Conservation (phyloP, 64 coral and sea anemone species). For the Porites australiensis region DNA sequence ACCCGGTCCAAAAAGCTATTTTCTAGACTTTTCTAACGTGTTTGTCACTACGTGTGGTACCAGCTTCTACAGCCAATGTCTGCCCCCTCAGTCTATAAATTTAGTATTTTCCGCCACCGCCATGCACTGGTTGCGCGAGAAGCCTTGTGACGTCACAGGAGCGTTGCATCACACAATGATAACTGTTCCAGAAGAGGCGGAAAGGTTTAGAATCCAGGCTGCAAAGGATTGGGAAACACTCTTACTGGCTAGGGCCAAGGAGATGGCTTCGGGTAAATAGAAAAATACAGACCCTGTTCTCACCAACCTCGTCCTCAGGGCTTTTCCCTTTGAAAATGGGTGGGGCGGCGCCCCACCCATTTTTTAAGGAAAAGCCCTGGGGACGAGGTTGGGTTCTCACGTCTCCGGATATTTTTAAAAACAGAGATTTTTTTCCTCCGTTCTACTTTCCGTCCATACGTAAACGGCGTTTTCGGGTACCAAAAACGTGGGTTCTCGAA, state of each 20-base stretch:
- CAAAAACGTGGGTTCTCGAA: too few relatives aligned
- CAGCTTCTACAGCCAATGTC: slow-evolving; percentile 72
- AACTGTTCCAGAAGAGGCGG: slow-evolving; percentile 41
- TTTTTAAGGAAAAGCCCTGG: too few relatives aligned
- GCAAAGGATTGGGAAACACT: slow-evolving; percentile 76
- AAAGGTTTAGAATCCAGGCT: slow-evolving; percentile 66
- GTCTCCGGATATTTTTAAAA: too few relatives aligned
- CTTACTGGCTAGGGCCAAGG: slow-evolving; percentile 69
- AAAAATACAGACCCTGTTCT: neutral
- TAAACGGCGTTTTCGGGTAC: too few relatives aligned
- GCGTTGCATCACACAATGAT: slow-evolving; percentile 77
- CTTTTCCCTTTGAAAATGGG: too few relatives aligned
- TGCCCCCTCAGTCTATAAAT: slow-evolving; percentile 34
- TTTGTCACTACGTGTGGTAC: slow-evolving; percentile 78
- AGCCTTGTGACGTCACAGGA: slow-evolving; percentile 78
- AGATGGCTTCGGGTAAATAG: slow-evolving; percentile 57
- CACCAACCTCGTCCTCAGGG: too few relatives aligned
- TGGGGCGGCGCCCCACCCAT: too few relatives aligned
- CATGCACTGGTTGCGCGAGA: slow-evolving; percentile 72
- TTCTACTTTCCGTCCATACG: too few relatives aligned
- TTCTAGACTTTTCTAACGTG: slow-evolving; percentile 60
- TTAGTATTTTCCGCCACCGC: slow-evolving; percentile 62
- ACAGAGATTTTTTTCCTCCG: too few relatives aligned
- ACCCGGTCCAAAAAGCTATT: slow-evolving; percentile 62
- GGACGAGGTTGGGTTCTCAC: too few relatives aligned